Percentiles rank a stretch among this genome's conserved stretches.
Evolutionary conservation across 2,888 invertebrate genomes (phyloP).

Genomic region (Ochropleura plecta): DNA sequence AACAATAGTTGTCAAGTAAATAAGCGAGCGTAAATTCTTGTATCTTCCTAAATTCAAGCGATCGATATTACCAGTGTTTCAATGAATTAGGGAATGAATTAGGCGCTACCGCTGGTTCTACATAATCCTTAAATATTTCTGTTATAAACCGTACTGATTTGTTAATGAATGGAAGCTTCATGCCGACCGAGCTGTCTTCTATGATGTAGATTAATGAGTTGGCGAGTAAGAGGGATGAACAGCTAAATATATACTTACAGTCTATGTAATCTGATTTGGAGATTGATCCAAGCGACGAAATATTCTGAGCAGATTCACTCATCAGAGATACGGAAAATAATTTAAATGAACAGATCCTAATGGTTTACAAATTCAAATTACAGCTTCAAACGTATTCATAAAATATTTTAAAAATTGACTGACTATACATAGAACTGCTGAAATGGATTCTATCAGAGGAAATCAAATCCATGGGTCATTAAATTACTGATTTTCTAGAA

Average conservation of each 20-base stretch:
- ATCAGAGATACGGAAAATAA: neutral
- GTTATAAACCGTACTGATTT: conserved; percentile 34
- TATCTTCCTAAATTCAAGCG: neutral
- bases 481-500: neutral
- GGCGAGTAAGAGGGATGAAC: conserved; percentile 18
- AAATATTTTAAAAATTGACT: neutral
- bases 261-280: conserved; percentile 28
- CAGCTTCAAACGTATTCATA: neutral
- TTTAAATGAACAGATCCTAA: neutral
- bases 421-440: neutral
- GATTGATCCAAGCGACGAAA: conserved; percentile 29
- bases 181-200: conserved; percentile 37
- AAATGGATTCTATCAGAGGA: neutral
- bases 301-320: neutral
- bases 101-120: neutral
- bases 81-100: neutral
- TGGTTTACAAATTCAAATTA: neutral
- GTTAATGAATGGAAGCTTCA: conserved; percentile 39
- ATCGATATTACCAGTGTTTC: conserved; percentile 6
- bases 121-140: conserved; percentile 22
- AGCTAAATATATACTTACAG: conserved; percentile 16
- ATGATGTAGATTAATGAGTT: conserved; percentile 47
- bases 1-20: neutral
- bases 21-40: neutral
- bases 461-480: neutral